Conservation (phyloP, 2,888 invertebrate species). For the Scaptomyza polygonia region DNA sequence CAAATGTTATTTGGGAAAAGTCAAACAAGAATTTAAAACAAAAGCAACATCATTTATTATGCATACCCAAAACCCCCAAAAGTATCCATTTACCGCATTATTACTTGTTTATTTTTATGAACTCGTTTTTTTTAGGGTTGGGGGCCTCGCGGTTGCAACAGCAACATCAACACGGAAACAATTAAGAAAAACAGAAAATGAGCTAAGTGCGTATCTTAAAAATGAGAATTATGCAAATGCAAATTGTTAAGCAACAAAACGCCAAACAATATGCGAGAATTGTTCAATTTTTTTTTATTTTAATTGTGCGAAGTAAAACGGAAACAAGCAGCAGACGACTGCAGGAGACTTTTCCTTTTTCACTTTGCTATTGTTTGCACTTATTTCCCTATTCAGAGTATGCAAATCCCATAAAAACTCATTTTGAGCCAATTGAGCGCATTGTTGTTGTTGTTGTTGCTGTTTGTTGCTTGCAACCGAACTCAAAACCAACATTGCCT, state of each 20-base stretch:
- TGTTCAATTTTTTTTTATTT: conserved; percentile 2
- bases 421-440: conserved; percentile 75
- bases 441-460: conserved; percentile 52
- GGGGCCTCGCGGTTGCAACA: conserved; percentile 31
- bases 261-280: conserved; percentile 31
- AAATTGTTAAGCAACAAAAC: conserved; percentile 36
- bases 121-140: conserved; percentile 14
- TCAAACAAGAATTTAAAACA: neutral
- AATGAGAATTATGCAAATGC: conserved; percentile 73
- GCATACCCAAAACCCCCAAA: neutral
- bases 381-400: conserved; percentile 65
- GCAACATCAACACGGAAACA: conserved; percentile 46
- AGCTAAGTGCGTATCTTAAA: conserved; percentile 63
- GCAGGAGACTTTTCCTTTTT: conserved; percentile 39
- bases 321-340: conserved; percentile 8
- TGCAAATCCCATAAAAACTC: conserved; percentile 79
- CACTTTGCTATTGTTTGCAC: conserved; percentile 53
- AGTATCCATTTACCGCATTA: conserved; percentile 6
- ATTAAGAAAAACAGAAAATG: conserved; percentile 60
- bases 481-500: conserved; percentile 53
- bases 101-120: conserved; percentile 16
- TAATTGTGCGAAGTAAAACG: neutral
- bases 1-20: neutral
- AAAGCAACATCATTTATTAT: neutral
- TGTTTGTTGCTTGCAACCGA: conserved; percentile 31